Base-by-base conservation (phyloP, 30 jellyfish, hydroid and myxozoan species). In the Aurelia sp. region DNA sequence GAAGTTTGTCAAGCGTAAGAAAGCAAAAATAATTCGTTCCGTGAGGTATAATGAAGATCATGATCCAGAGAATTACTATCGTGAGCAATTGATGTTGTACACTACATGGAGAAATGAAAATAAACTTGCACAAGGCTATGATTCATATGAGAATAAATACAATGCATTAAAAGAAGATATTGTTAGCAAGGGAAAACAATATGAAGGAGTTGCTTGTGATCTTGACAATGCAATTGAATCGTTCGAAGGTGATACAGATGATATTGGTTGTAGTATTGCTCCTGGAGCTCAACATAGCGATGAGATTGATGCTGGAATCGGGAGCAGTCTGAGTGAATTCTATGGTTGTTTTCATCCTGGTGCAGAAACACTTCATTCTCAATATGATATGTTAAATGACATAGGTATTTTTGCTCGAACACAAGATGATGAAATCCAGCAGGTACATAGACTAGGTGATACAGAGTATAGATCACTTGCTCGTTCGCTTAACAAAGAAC, bases 41-140 rank as follows among this genome's bases (percentile, higher is more conserved):
- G 51, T 75, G 52, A 35, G 86, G 0, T 75, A 38, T 38, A 38
- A 38, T 38, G 50, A 38, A 38, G 50, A 38, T 38, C 50, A 38
- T 38, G 50, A 38, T 50, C 79, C 74, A 3, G 86, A 75, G 48
- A 71, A 71, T 33, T 71, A 19, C n/a, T 71, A 4, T 47, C 20
- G 74, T 41, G 86, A 75, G 57, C 86, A 75, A 55, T 38, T 75
- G 19, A 75, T 75, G 86, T 38, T 75, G 19, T 75, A 75, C 41
- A 18, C 21, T 5, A 77, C 86, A 12, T 75, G 86, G 86, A 75
- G 72, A 72, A 47, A 67, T 67, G 84, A 72, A 47, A 30, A 41
- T 22, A 47, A 72, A 18, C 72, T 72, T 17, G 35, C 30, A 31
- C 74, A 47, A n/a, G 71, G 47, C 16, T 72, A 17, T 47, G 71